A percentile compares a stretch with the other conserved stretches of the same genome.
phyloP scores from a whole-genome alignment of 1,140 invertebrate species.

The Kradibia gibbosae region DNA sequence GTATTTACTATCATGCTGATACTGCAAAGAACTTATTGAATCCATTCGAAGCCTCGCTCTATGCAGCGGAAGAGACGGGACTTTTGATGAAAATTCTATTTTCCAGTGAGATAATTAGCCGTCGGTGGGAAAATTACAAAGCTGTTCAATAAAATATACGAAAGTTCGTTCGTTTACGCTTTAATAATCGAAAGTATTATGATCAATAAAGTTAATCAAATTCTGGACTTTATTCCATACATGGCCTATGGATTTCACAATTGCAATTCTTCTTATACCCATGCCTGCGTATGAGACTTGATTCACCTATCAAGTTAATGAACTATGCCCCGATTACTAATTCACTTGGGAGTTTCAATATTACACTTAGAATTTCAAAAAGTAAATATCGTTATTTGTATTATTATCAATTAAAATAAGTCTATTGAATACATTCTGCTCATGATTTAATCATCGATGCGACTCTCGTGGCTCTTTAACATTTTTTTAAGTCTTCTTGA shows the following conservation, averaged over 20 bases:
- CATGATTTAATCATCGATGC: neutral
- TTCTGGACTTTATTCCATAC: no score
- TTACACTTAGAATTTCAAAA: neutral
- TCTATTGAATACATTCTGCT: neutral
- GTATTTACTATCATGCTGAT: neutral
- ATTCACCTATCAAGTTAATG: no score
- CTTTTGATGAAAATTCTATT: no score
- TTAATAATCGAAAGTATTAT: neutral
- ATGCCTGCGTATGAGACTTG: no score
- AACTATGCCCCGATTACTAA: neutral
- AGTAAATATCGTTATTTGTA: neutral
- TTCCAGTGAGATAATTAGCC: neutral
- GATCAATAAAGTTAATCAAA: no score
- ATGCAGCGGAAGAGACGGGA: neutral
- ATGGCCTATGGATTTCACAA: no score
- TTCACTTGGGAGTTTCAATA: neutral
- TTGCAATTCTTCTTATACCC: no score
- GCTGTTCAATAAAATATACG: neutral
- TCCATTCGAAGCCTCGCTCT: neutral
- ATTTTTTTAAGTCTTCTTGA: no score
- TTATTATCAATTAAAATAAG: conserved; percentile 12
- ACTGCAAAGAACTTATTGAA: neutral
- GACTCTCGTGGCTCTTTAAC: conserved; percentile 24
- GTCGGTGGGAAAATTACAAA: neutral
- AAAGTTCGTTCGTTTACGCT: neutral